Base-by-base conservation (phyloP, 2,888 invertebrate genomes). In the Coelopa pilipes region DNA sequence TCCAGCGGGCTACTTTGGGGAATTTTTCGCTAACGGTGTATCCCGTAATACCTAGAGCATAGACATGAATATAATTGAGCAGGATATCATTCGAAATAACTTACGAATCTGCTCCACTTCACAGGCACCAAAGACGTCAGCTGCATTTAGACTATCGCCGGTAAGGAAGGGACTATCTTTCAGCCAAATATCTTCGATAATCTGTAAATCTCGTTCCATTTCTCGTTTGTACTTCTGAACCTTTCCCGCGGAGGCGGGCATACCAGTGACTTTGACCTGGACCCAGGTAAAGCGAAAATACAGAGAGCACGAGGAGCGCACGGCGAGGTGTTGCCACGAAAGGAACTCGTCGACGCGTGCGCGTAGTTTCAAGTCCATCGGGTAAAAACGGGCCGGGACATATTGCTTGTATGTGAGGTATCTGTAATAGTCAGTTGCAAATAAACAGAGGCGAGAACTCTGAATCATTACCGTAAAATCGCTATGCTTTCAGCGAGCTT, bases 21-120 rank as follows among this genome's bases (percentile, higher is more conserved):
- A 89, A 89, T 24, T 90, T 89, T 19, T 88, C 84, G 19, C 83
- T 85, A 0, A 92, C 89, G 80, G 93, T 89, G 82, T 89, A 93
- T 1, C 91, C 92, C 17, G 90, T 90, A 85, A 92, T 89, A 83
- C 90, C 93, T 93, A 79, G 55, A 81, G 82, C 76, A 75, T 53
- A 55, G 12, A 91, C 81, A 90, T 90, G 90, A 76, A 89, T 86
- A 1, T 87, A 4, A 65, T 15, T 17, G 34, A 50, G 12, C 7
- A 47, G 1, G 13, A 13, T 1, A 17, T 49, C 17, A 46, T 15
- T 4, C 1, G 49, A 49, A 10, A 34, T 34, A 10, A 63, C 69
- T 88, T 87, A 93, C 93, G 89, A 47, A 92, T 91, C 84, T 94
- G 93, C 83, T 93, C 93, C 74, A 94, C 81, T 88, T 94, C 94